Base-by-base conservation (phyloP, 1,140 invertebrate species). In the Sinella curviseta region DNA sequence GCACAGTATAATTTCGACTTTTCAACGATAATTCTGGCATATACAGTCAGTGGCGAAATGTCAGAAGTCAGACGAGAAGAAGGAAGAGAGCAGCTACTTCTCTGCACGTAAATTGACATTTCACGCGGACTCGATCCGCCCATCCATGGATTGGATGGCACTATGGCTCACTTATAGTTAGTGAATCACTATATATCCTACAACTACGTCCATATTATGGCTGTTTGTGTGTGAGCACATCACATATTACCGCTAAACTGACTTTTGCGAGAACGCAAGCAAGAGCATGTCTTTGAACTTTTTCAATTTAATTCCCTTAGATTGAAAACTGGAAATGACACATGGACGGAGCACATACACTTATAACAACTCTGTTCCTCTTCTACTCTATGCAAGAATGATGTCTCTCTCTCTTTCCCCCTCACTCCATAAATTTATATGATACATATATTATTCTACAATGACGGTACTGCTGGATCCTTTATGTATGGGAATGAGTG, bases 261-360 rank as follows among this genome's bases (percentile, higher is more conserved):
- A 20, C 39, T 48, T 48, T 8, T 12, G 39, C 20, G 39, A n/a
- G n/a, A n/a, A n/a, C n/a, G n/a, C n/a, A n/a, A 48, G 4, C 4
- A 48, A 48, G 55, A 60, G n/a, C 24, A 60, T 24, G 55, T 60
- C 55, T 60, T 60, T 60, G 55, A 60, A 60, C 55, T 60, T 60
- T 60, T 60, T 60, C 55, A 60, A 60, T 60, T 60, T 60, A 60
- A 60, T 60, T 60, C 55, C 55, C 24, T 26, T 60, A 26, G 24
- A 60, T 12, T 60, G 55, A 60, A 60, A 60, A 60, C 55, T 60
- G 55, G 55, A 60, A 60, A 60, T 60, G 55, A 60, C 55, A 60
- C 55, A 60, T 60, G 55, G 55, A 60, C n/a, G n/a, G n/a, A n/a
- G 55, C 55, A 60, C 55, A 26, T 4, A 60, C 12, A n/a, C n/a